phyloP scores from a whole-genome alignment of 64 coral and sea anemone species.

The Actinia tenebrosa region DNA sequence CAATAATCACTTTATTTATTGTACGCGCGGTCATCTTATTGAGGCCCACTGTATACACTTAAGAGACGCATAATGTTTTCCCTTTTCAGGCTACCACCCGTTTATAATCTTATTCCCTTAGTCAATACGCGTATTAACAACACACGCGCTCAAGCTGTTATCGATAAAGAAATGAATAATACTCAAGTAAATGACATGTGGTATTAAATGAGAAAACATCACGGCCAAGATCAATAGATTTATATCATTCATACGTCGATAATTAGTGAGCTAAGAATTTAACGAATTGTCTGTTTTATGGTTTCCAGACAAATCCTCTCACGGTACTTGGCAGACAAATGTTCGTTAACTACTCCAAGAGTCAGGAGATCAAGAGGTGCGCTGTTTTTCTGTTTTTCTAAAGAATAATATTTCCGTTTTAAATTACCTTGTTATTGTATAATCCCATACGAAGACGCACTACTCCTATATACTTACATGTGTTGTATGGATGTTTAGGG shows the following conservation, averaged over 20 bases:
- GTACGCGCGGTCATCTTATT: background rate
- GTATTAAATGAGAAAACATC: too few relatives aligned
- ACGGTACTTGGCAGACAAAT: constrained; percentile 97
- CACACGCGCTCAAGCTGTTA: background rate
- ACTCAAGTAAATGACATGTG: background rate
- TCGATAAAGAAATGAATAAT: background rate
- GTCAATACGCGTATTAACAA: background rate
- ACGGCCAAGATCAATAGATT: too few relatives aligned
- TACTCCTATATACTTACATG: background rate
- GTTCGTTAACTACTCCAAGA: constrained; percentile 99
- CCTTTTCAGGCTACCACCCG: too few relatives aligned
- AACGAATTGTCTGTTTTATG: background rate
- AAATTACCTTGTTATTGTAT: background rate
- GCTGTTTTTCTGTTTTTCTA: background rate
- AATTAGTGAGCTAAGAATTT: background rate
- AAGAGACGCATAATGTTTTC: too few relatives aligned
- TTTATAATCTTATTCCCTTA: too few relatives aligned
- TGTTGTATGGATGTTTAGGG: constrained; percentile 38
- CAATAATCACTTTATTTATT: background rate
- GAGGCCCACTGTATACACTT: too few relatives aligned
- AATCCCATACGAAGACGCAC: too few relatives aligned
- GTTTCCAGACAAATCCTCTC: constrained; percentile 84
- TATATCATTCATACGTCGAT: background rate
- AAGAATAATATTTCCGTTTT: background rate
- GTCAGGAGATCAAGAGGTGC: constrained; percentile 99